Evolutionary conservation across 2,888 invertebrate species (phyloP), one percentile per base, ranked within the genome.

Genomic region (Chrysina gloriosa): DNA sequence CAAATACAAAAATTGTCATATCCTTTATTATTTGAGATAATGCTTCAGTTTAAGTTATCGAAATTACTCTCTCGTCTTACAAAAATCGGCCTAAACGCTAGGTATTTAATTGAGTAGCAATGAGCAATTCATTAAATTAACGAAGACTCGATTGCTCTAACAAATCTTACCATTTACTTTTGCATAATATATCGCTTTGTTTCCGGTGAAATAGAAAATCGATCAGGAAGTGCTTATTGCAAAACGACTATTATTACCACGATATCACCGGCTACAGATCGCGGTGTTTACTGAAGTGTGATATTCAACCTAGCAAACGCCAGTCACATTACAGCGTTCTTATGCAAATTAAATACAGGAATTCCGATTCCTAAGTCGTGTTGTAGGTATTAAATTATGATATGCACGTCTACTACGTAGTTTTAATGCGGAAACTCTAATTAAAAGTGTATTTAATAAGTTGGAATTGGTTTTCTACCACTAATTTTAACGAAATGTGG

Each of bases 281-380:
- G 5, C 48, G n/a, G 48, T 50, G 48, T 27, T 50, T 50, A 50
- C 25, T 27, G 48, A 27, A 50, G 48, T 50, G 48, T 50, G 27
- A 27, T 50, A 6, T 0, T 11, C 23, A 7, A 9, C n/a, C 11
- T n/a, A 47, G 6, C 36, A 11, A 36, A 36, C 1, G 36, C 36
- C 14, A 4, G n/a, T n/a, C 36, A 9, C 14, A 16, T 42, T 16
- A 42, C 16, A 7, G 14, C 19, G 16, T 6, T 42, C 4, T 3
- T 16, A 42, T 42, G 39, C 16, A 14, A 42, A 42, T 42, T 3
- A 1, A 16, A 14, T 42, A 16, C 14, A 6, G 39, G 16, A 42
- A 42, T n/a, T 42, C 11, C 16, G 5, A 6, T 14, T 2, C 16
- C 39, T 14, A n/a, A n/a, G n/a, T n/a, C n/a, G n/a, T n/a, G 14